Evolutionary conservation across 2,888 invertebrate genomes (phyloP), one percentile per base, ranked within the genome.

Genomic region (Odontocerum albicorne): DNA sequence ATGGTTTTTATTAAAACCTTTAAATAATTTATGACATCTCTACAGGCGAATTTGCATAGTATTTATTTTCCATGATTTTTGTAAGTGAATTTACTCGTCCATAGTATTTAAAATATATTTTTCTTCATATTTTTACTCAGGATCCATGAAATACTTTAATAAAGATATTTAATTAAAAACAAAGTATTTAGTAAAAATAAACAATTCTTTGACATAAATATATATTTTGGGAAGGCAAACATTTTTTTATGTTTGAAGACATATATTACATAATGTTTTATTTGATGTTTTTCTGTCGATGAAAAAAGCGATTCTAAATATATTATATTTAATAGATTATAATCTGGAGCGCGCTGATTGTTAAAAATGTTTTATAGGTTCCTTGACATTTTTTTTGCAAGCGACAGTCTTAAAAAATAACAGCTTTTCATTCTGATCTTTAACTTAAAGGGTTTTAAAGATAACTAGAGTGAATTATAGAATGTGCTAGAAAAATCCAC

Each of bases 361-460:
- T 27, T 10, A 27, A 4, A 7, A 10, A 49, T 31, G 35, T 35
- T 12, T 40, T 27, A 31, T 39, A 20, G 15, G 17, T 47, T 20
- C 20, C 46, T 33, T 32, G 55, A 51, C 50, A 53, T 44, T 59
- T 55, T 57, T 49, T 54, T 52, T 27, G 58, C 49, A 35, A 40
- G 42, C 55, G 21, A 49, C 40, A 54, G 42, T 39, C 12, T 16
- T 22, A 38, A 20, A 50, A 27, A 54, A 49, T 19, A 43, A 46
- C 55, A 49, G 40, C 36, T 46, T 42, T n/a, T n/a, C n/a, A n/a
- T n/a, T n/a, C 27, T 27, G 6, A 10, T 27, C 10, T 46, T 12
- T 45, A 36, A 56, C 56, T 56, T 55, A 59, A 59, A 56, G 59
- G 59, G 55, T 59, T 59, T 19, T 38, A 49, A 36, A 27, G 42